A percentile compares a stretch with the other conserved stretches of the same genome.
Evolutionary conservation across 2,888 invertebrate species (phyloP).

Genomic region (Xestia rhomboidea): DNA sequence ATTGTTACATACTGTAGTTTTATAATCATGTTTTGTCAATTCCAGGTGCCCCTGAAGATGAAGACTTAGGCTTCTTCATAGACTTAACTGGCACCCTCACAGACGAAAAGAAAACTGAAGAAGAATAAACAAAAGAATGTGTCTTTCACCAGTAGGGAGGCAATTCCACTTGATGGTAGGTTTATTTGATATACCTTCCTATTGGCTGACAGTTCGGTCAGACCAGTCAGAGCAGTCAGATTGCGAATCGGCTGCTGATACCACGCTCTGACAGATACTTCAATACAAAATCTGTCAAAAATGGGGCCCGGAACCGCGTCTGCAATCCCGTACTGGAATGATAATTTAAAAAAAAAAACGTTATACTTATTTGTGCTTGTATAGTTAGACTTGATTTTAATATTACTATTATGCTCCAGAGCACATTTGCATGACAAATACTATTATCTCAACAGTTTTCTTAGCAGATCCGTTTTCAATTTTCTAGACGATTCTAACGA

Average conservation of each 20-base stretch:
- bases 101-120: conserved; percentile 41
- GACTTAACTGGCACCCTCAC: conserved; percentile 70
- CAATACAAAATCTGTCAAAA: not conserved
- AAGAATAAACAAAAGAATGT: conserved; percentile 68
- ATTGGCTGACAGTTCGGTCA: not conserved
- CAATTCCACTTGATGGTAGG: conserved; percentile 37
- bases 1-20: not conserved
- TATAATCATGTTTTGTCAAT: not conserved
- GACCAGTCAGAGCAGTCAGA: not conserved
- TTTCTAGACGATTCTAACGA: conserved; percentile 42
- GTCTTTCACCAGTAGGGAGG: conserved; percentile 44
- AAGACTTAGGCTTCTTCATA: conserved; percentile 68
- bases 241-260: not conserved
- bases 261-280: not conserved
- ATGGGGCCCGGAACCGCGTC: not conserved
- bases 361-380: not conserved
- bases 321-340: too few species aligned
- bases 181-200: conserved; percentile 2
- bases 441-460: not conserved
- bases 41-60: conserved; percentile 55
- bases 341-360: too few species aligned
- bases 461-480: not conserved
- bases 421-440: not conserved
- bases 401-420: not conserved
- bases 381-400: not conserved